Evolutionary conservation across 2,113 vertebrate genomes (phyloP).

Genomic region (Arvicanthis niloticus): DNA sequence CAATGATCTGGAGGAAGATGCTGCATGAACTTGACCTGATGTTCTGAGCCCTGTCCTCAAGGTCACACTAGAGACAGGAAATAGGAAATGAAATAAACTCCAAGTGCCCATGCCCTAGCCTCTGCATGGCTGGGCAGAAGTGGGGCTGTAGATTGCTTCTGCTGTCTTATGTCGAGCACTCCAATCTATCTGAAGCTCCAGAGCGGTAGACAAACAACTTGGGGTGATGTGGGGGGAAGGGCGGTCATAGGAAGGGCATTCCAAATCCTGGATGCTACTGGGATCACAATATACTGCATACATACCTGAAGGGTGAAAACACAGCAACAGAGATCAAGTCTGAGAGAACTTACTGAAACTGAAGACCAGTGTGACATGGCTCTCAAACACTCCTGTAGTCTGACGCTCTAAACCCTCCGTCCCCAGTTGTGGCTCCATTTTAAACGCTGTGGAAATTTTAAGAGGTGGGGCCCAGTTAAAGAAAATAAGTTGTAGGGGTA

Average conservation of each 20-base stretch:
- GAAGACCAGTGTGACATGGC: not conserved
- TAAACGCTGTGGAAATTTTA: not conserved
- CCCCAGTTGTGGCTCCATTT: not conserved
- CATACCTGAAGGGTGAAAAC: not conserved
- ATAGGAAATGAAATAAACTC: not conserved
- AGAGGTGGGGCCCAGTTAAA: not conserved
- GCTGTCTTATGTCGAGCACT: too few species aligned
- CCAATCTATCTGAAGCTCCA: not conserved
- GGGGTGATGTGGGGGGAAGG: not conserved
- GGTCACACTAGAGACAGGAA: not conserved
- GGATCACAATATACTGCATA: not conserved
- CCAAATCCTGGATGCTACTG: not conserved
- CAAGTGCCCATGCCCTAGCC: too few species aligned
- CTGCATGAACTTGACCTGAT: not conserved
- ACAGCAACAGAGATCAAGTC: not conserved
- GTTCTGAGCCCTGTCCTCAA: not conserved
- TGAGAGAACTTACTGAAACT: not conserved
- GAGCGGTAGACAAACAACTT: not conserved
- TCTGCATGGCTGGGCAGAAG: not conserved
- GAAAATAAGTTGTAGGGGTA: not conserved
- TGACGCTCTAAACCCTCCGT: not conserved
- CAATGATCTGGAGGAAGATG: not conserved
- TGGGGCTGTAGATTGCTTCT: not conserved
- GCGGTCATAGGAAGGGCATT: rapidly evolving
- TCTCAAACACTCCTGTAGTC: not conserved